These are phyloP conservation scores for Gymnoscopelus microlampas DNA, from an alignment of 2,797 vertebrate genomes.

Conservation along the genomic window DNA sequence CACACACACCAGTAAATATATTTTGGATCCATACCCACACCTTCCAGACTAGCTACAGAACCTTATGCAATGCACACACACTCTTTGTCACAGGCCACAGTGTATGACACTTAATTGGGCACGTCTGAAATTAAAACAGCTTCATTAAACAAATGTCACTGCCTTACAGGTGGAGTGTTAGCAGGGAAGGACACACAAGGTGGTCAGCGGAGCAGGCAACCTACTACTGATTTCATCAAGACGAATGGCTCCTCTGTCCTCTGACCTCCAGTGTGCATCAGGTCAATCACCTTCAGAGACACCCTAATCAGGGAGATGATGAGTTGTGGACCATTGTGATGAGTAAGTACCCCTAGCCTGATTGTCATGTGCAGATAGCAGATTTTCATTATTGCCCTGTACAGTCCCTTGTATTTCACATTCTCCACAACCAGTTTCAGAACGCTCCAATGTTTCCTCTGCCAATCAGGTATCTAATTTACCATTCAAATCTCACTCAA, in stretches of 20 bases:
- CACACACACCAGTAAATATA: no score
- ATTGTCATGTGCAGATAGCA: neutral
- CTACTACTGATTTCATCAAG: conserved; percentile 67
- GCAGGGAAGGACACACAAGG: conserved; percentile 38
- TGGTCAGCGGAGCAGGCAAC: conserved; percentile 50
- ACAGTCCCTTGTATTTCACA: neutral
- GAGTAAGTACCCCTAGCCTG: neutral
- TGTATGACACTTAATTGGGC: conserved; percentile 56
- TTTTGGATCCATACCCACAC: no score
- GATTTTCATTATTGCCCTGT: no score
- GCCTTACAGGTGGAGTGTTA: conserved; percentile 64
- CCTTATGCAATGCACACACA: conserved; percentile 14
- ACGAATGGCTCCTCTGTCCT: conserved; percentile 30
- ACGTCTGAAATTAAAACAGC: conserved; percentile 56
- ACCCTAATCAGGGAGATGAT: neutral
- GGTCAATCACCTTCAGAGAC: conserved; percentile 21
- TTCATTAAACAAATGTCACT: conserved; percentile 73
- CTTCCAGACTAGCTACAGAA: neutral
- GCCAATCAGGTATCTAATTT: conserved; percentile 6
- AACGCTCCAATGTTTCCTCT: neutral
- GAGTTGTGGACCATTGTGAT: neutral
- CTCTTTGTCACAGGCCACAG: conserved; percentile 25
- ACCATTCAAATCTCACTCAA: conserved; percentile 28
- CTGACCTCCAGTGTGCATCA: conserved; percentile 3
- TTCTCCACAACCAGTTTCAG: neutral